Conservation (phyloP, 2,888 invertebrate genomes). For the Periphyllus acericola region DNA sequence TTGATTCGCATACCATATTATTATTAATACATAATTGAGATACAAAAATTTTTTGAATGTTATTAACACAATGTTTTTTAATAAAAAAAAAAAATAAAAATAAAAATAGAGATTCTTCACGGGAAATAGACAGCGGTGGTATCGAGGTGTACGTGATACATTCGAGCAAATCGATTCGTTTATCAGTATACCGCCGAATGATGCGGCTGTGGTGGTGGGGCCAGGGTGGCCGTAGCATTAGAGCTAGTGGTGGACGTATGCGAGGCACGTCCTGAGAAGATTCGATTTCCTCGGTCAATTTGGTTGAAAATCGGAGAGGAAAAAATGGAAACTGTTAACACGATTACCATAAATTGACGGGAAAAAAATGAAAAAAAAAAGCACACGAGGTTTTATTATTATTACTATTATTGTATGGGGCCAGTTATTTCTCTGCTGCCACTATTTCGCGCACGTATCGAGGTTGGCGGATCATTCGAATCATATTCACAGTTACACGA, state of each 20-base stretch:
- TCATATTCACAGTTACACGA: not conserved
- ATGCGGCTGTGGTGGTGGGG: not conserved
- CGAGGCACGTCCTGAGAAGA: constrained; percentile 21
- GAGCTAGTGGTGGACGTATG: not conserved
- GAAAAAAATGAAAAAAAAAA: constrained; percentile 7
- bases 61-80: not conserved
- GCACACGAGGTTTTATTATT: not conserved
- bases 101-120: not conserved
- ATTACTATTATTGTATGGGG: not conserved
- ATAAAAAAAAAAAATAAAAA: not conserved
- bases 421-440: not conserved
- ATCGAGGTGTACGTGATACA: not conserved
- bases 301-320: constrained; percentile 10
- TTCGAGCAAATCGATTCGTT: constrained; percentile 9
- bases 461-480: not conserved
- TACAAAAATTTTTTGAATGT: not conserved
- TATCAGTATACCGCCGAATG: not conserved
- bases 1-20: not conserved
- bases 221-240: not conserved
- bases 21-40: not conserved
- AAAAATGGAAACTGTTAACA: constrained; percentile 41
- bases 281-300: constrained; percentile 39
- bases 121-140: not conserved
- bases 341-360: constrained; percentile 35
- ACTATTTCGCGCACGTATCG: not conserved